Evolutionary conservation across 2,888 invertebrate species (phyloP).

Genomic region (Baronia brevicornis): DNA sequence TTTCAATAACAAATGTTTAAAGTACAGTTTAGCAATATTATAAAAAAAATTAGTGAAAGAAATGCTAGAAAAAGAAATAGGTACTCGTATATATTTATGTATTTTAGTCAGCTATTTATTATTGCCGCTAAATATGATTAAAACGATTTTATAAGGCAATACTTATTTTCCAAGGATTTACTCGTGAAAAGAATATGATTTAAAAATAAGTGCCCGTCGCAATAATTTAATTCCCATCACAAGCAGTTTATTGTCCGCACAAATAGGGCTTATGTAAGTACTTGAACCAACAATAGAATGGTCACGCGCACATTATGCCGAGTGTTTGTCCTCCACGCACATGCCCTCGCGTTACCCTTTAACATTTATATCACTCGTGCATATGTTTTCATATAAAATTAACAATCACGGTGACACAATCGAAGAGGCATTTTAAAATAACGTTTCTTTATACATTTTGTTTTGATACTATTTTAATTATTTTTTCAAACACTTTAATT

Average conservation of each 20-base stretch:
- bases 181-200: constrained; percentile 3
- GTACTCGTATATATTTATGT: too few species aligned
- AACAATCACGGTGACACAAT: constrained; percentile 37
- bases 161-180: neutral
- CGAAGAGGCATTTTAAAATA: constrained; percentile 37
- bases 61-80: too few species aligned
- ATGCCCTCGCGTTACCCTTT: constrained; percentile 32
- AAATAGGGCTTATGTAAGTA: constrained; percentile 32
- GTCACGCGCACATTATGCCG: constrained; percentile 56
- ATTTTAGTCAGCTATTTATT: too few species aligned
- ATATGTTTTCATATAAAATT: constrained; percentile 55
- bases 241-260: constrained; percentile 29
- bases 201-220: constrained; percentile 16
- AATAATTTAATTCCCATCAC: constrained; percentile 27
- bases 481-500: constrained; percentile 22
- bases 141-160: neutral
- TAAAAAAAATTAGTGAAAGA: too few species aligned
- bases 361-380: constrained; percentile 29
- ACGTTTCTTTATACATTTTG: constrained; percentile 36
- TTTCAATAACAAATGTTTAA: too few species aligned
- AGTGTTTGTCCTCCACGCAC: constrained; percentile 26
- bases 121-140: too few species aligned
- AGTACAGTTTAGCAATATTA: too few species aligned
- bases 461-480: constrained; percentile 27
- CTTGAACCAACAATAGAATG: constrained; percentile 30